Base-by-base conservation (phyloP, 92 coral and sea anemone genomes). In the Umimayanthus chanpuru region DNA sequence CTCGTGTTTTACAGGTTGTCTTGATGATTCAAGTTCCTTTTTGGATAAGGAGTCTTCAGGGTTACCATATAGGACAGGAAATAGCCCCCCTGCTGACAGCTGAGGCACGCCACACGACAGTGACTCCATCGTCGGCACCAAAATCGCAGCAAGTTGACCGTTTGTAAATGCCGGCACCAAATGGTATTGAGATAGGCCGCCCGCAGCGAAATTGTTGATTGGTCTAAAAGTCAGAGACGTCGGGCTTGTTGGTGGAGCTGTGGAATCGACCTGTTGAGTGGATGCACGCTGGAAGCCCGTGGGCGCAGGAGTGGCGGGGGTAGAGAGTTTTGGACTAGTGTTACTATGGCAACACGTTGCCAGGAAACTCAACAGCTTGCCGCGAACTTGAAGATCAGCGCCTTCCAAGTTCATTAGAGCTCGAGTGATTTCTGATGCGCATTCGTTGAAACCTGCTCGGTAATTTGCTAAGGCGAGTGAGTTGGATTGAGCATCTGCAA, bases 401-500 rank as follows among this genome's bases (percentile, higher is more conserved):
- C 90, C 92, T n/a, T 86, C 93, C 68, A 93, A 79, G 82, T 86
- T 87, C 28, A 90, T 89, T 12, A 94, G 83, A 23, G 81, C 85
- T 32, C 97, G 97, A 28, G 92, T 90, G 38, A 94, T 91, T 81
- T 94, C 97, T n/a, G 93, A 89, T 23, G 93, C 93, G 36, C 97
- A 92, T 67, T 94, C 93, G 44, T 92, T 94, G 77, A 92, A 94
- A 8, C 97, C 97, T n/a, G 97, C 97, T 56, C 97, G 91, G 84
- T 94, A 94, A 81, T 94, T 93, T 4, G 97, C 96, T 36, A 92
- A 76, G 30, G 94, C 93, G 30, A 79, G 73, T 80, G 94, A 88
- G 43, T 85, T 90, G 68, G 86, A 86, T 5, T 88, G 58, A n/a
- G 81, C 65, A 40, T 80, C 91, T 80, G 87, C 90, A 80, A 78